phyloP scores from a whole-genome alignment of 1,140 invertebrate species.

The Drosophila nannoptera region DNA sequence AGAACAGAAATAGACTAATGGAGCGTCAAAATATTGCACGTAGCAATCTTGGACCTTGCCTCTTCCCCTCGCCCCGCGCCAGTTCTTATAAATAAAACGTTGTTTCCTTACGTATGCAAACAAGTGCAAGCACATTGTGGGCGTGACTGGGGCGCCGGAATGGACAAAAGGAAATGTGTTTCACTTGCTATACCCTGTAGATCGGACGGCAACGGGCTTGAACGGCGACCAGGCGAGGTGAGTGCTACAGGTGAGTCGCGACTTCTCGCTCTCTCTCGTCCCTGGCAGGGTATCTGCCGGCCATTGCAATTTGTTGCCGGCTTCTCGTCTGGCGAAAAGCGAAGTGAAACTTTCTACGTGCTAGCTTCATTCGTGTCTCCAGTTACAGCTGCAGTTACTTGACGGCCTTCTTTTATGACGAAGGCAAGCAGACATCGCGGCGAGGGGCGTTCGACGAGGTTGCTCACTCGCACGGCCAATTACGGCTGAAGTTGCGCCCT shows the following conservation, averaged over 20 bases:
- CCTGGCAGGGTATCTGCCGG: slow-evolving; percentile 11
- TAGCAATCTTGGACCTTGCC: slow-evolving; percentile 1
- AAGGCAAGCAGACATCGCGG: slow-evolving; percentile 3
- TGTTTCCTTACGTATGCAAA: slow-evolving; percentile 65
- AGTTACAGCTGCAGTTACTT: slow-evolving; percentile 17
- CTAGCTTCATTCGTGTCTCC: slow-evolving; percentile 19
- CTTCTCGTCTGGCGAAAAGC: slow-evolving; percentile 19
- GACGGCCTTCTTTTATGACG: slow-evolving; percentile 24
- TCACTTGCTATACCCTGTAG: slow-evolving; percentile 14
- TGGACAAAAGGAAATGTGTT: slow-evolving; percentile 56
- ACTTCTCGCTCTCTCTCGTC: too few relatives aligned
- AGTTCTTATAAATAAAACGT: slow-evolving; percentile 57
- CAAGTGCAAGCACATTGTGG: slow-evolving; percentile 54
- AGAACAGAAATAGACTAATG: slow-evolving; percentile 67
- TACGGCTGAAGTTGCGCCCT: slow-evolving; percentile 56
- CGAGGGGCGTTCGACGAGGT: not conserved
- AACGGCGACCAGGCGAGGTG: not conserved
- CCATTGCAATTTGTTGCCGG: too few relatives aligned
- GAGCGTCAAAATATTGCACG: slow-evolving; percentile 42
- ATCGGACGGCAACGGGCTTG: too few relatives aligned
- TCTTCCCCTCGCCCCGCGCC: not conserved
- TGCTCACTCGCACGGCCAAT: slow-evolving; percentile 67
- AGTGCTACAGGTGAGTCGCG: not conserved
- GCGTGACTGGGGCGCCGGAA: slow-evolving; percentile 39
- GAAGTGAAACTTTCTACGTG: slow-evolving; percentile 48